Evolutionary conservation across 2,113 vertebrate species (phyloP).

Genomic region (Sula dactylatra): DNA sequence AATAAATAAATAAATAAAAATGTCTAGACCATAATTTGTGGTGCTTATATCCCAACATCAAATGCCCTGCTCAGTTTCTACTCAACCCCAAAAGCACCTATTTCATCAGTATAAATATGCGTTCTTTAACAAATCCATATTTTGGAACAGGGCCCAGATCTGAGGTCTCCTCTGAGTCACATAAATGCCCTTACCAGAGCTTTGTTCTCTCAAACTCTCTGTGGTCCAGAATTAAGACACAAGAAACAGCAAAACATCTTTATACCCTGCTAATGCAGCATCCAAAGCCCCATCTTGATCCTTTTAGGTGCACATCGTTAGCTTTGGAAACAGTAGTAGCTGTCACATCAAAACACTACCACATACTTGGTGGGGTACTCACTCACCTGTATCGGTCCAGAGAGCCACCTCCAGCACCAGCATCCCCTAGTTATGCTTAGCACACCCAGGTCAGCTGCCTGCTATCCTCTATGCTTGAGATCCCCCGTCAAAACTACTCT

Average conservation of each 20-base stretch:
- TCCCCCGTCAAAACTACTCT: background rate
- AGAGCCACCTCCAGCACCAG: background rate
- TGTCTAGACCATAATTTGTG: background rate
- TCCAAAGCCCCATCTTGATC: background rate
- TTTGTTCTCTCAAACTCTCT: background rate
- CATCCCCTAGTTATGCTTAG: background rate
- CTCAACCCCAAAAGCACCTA: background rate
- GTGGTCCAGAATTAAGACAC: background rate
- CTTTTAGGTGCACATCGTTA: background rate
- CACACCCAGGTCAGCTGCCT: background rate
- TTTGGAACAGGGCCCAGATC: conserved; percentile 31
- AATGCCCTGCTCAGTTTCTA: background rate
- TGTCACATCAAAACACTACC: conserved; percentile 6
- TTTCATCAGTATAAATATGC: background rate
- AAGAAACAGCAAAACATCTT: background rate
- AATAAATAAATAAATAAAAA: background rate
- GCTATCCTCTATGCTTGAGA: background rate
- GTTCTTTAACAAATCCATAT: background rate
- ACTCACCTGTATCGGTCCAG: background rate
- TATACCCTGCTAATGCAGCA: background rate
- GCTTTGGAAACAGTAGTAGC: background rate
- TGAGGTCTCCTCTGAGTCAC: background rate
- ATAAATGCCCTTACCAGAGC: conserved; percentile 1
- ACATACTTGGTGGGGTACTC: background rate
- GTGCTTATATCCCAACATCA: background rate